These are phyloP conservation scores for Tachystola acroxantha DNA, from an alignment of 2,888 invertebrate species.

Conservation along the genomic window DNA sequence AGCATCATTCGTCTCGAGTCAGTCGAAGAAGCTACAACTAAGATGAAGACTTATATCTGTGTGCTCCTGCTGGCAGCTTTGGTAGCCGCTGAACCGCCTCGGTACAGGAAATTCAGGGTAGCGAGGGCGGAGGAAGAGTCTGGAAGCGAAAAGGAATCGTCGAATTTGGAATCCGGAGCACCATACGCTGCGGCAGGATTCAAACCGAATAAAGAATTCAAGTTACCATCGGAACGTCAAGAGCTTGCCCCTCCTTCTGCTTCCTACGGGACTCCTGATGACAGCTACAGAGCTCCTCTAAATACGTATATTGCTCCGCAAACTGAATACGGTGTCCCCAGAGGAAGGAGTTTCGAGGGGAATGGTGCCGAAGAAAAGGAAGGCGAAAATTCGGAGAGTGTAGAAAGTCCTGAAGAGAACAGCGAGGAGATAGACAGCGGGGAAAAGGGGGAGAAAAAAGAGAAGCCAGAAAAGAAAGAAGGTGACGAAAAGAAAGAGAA, in stretches of 20 bases:
- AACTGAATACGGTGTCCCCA: conserved; percentile 30
- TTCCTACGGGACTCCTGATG: conserved; percentile 57
- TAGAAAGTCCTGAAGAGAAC: conserved; percentile 6
- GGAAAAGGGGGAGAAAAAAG: conserved; percentile 8
- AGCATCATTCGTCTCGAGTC: conserved; percentile 62
- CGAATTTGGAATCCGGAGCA: conserved; percentile 30
- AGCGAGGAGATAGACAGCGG: conserved; percentile 9
- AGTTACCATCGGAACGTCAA: conserved; percentile 47
- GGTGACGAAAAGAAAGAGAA: conserved; percentile 15
- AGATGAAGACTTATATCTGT: conserved; percentile 55
- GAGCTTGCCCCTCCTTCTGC: conserved; percentile 49
- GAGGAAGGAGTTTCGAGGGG: neutral
- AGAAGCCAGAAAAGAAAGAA: conserved; percentile 11
- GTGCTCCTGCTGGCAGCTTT: conserved; percentile 47
- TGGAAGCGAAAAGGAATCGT: conserved; percentile 27
- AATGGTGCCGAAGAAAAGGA: conserved; percentile 7
- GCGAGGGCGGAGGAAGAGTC: conserved; percentile 39
- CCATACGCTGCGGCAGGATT: conserved; percentile 63
- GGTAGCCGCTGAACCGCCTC: conserved; percentile 55
- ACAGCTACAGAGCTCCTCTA: conserved; percentile 61
- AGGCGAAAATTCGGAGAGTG: conserved; percentile 12
- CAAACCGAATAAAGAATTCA: conserved; percentile 52
- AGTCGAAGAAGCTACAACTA: conserved; percentile 41
- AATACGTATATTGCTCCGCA: conserved; percentile 52
- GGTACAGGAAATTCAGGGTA: conserved; percentile 41